Percentiles rank a stretch among this genome's conserved stretches.
Conservation (phyloP, 1,140 invertebrate species). For the Cyclargus thomasi region DNA sequence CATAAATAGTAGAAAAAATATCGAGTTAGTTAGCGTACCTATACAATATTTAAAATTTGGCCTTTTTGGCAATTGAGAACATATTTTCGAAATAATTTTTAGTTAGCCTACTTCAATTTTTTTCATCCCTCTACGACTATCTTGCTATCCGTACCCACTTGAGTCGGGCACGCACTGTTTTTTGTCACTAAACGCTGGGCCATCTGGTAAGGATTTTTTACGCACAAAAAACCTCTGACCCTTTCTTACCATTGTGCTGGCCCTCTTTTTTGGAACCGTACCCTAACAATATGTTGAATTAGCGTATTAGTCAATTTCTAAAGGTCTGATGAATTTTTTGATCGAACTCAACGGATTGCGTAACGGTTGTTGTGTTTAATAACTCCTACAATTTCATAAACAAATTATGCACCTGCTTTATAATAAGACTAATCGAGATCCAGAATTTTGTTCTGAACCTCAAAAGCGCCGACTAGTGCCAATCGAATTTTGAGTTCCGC, state of each 20-base stretch:
- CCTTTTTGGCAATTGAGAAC: too few species aligned
- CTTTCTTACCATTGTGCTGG: conserved; percentile 71
- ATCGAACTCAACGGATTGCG: conserved; percentile 71
- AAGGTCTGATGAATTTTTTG: conserved; percentile 70
- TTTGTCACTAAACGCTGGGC: conserved; percentile 69
- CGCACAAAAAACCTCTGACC: conserved; percentile 68
- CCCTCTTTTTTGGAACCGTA: conserved; percentile 61
- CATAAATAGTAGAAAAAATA: too few species aligned
- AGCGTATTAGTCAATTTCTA: conserved; percentile 72
- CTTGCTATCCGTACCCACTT: conserved; percentile 52
- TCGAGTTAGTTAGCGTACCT: too few species aligned
- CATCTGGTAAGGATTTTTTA: conserved; percentile 70
- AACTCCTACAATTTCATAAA: conserved; percentile 17
- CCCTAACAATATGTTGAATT: conserved; percentile 72
- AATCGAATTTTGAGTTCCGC: conserved; percentile 60
- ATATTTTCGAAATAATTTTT: too few species aligned
- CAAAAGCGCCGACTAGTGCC: conserved; percentile 66
- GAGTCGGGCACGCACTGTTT: conserved; percentile 67
- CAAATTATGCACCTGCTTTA: conserved; percentile 28
- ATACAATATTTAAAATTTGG: too few species aligned
- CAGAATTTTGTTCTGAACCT: conserved; percentile 50
- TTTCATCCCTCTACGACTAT: neutral
- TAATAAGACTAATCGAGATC: conserved; percentile 47
- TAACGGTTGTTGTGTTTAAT: conserved; percentile 50
- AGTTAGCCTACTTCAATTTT: too few species aligned